phyloP scores from a whole-genome alignment of 2,113 vertebrate species.

The Perca fluviatilis region DNA sequence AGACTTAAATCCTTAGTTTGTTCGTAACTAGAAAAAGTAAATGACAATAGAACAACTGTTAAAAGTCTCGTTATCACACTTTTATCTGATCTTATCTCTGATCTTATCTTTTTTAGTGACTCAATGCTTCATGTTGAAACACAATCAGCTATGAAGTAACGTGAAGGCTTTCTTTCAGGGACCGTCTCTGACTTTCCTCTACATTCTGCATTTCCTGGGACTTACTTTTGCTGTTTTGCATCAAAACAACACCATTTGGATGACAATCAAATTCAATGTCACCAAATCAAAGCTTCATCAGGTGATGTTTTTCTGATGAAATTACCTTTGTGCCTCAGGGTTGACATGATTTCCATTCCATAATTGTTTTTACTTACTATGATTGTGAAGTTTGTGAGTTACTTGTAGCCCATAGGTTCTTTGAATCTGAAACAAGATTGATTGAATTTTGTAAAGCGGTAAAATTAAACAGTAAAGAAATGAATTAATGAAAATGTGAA shows the following conservation, averaged over 20 bases:
- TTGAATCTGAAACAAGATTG: not conserved
- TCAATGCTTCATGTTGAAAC: not conserved
- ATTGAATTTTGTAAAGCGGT: not conserved
- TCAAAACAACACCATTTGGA: not conserved
- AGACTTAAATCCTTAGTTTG: not conserved
- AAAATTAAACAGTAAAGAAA: not conserved
- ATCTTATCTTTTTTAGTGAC: not conserved
- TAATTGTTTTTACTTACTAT: not conserved
- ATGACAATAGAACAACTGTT: no score
- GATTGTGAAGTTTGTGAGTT: not conserved
- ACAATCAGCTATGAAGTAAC: not conserved
- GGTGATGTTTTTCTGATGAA: not conserved
- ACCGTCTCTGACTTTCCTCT: not conserved
- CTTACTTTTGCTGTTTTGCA: slow-evolving; percentile 1
- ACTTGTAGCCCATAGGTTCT: not conserved
- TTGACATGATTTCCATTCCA: not conserved
- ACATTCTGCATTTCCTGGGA: not conserved
- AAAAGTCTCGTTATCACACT: not conserved
- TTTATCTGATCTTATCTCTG: not conserved
- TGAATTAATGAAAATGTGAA: no score
- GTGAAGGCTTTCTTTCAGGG: not conserved
- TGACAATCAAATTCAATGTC: not conserved
- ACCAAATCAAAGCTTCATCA: not conserved
- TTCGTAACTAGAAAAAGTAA: no score
- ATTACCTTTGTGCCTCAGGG: not conserved